Percentiles rank a stretch among this genome's conserved stretches.
These are phyloP conservation scores for Crambe crambe DNA, from an alignment of 37 sponge, comb jelly and placozoan genomes.

Conservation along the genomic window DNA sequence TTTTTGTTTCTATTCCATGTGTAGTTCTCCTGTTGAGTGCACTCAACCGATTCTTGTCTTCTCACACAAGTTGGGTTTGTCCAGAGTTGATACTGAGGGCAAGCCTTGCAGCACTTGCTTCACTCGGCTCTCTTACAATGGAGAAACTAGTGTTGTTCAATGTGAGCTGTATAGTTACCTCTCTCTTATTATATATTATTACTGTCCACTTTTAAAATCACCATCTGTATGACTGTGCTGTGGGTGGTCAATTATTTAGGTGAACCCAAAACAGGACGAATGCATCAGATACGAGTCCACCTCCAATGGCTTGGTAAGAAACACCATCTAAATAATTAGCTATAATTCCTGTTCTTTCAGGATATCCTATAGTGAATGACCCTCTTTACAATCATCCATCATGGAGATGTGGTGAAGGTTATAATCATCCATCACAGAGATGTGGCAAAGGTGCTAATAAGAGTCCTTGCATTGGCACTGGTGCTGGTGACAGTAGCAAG, in stretches of 20 bases:
- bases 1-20: no score
- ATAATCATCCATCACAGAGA: not conserved
- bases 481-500: not conserved
- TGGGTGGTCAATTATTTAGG: constrained; percentile 52
- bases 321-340: not conserved
- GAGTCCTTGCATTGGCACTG: not conserved
- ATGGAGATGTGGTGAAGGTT: constrained; percentile 49
- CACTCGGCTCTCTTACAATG: constrained; percentile 76
- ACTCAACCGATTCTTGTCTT: constrained; percentile 84
- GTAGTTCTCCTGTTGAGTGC: constrained; percentile 72
- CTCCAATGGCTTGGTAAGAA: constrained; percentile 83
- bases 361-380: constrained; percentile 90
- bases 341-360: constrained; percentile 28
- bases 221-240: not conserved
- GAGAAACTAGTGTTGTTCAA: constrained; percentile 75
- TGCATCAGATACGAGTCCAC: constrained; percentile 94
- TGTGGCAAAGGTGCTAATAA: not conserved
- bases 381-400: constrained; percentile 88
- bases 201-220: no score
- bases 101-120: constrained; percentile 79
- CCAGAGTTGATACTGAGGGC: constrained; percentile 73
- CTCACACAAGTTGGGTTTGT: constrained; percentile 86
- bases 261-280: constrained; percentile 84
- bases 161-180: no score
- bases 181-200: not conserved